Evolutionary conservation across 2,888 invertebrate species (phyloP), one percentile per base, ranked within the genome.

Genomic region (Eupithecia centaureata): DNA sequence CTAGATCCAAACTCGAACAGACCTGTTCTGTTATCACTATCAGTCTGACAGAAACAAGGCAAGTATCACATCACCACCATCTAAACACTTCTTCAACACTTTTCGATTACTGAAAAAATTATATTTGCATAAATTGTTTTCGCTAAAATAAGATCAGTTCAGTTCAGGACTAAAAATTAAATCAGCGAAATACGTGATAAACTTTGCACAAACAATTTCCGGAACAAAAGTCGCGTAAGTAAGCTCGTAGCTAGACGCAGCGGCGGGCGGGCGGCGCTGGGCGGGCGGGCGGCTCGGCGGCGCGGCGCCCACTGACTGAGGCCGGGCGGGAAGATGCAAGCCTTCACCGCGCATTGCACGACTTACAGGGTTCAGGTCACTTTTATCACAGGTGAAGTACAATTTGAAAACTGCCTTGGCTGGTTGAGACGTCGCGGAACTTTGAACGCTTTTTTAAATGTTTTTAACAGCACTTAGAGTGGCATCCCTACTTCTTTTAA

Each of bases 291-390:
- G 25, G 70, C 74, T 54, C 77, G 77, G 74, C 78, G 79, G 73
- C 78, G 72, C 67, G 72, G 47, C 64, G 75, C 82, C 77, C 74
- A 83, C 79, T 83, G 80, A 75, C 79, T 62, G 70, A 61, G 68
- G 63, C 63, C 59, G 72, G 71, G 69, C 72, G 73, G 68, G 73
- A 72, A 72, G 70, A 71, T 71, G 57, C 61, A 8, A 42, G 7
- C n/a, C 42, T 42, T 18, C n/a, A 42, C 42, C 18, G 8, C 18
- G 8, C 7, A 42, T 18, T 42, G 42, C 8, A 42, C 18, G 42
- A 18, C 42, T 18, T 18, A 42, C 42, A 42, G 18, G n/a, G 42
- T 42, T 42, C 42, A 51, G 25, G 12, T 51, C 1, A 51, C 25
- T 51, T 51, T 51, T 12, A 13, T 51, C 42, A 18, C 10, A 42